These are phyloP conservation scores for Pachydiplax longipennis DNA, from an alignment of 2,888 invertebrate species.

Conservation along the genomic window DNA sequence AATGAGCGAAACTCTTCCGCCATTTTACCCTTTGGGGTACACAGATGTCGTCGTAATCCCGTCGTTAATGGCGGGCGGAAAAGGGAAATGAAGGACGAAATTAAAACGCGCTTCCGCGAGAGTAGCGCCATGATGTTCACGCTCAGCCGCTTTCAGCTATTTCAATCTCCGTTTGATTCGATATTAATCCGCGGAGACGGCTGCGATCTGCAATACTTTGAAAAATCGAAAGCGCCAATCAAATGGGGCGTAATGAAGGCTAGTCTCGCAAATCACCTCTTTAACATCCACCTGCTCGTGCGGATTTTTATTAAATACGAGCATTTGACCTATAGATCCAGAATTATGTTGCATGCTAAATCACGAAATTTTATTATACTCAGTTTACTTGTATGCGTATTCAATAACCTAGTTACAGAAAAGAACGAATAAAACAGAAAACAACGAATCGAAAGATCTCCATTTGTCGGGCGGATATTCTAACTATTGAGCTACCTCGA, in stretches of 20 bases:
- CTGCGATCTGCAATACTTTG: not conserved
- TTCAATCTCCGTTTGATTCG: not conserved
- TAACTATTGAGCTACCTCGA: too few relatives aligned
- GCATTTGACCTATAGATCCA: too few relatives aligned
- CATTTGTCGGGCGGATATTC: too few relatives aligned
- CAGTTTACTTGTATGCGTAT: too few relatives aligned
- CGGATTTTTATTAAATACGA: too few relatives aligned
- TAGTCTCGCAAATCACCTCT: not conserved
- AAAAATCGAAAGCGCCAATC: not conserved
- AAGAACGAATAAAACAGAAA: too few relatives aligned
- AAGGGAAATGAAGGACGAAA: not conserved
- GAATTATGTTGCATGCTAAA: too few relatives aligned
- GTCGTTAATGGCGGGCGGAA: constrained; percentile 27
- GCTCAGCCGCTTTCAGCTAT: not conserved
- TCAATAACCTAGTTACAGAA: too few relatives aligned
- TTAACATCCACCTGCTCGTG: not conserved
- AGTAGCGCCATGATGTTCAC: not conserved
- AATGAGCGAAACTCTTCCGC: not conserved
- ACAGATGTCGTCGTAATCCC: constrained; percentile 20
- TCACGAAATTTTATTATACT: too few relatives aligned
- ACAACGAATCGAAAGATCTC: too few relatives aligned
- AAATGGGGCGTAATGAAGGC: not conserved
- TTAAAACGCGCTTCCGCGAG: constrained; percentile 7
- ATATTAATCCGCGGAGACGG: not conserved
- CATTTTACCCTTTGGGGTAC: not conserved